Evolutionary conservation across 2,888 invertebrate genomes (phyloP), one percentile per base, ranked within the genome.

Genomic region (Leistus spinibarbis): DNA sequence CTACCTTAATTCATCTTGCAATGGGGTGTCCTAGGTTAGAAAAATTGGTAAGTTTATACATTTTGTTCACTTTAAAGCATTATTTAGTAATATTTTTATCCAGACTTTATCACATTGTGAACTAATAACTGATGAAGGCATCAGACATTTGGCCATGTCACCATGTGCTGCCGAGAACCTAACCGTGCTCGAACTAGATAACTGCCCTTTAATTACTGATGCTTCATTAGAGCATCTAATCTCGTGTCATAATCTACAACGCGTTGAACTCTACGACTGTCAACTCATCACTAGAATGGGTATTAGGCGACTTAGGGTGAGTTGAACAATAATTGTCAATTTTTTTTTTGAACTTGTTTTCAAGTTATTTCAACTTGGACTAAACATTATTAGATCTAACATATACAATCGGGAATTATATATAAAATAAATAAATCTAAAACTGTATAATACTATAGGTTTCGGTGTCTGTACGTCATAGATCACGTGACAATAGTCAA

Each of bases 71-170:
- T 68, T 54, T n/a, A 22, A 16, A 70, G 3, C 16, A 65, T 53
- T 71, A 19, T 69, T 54, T 16, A 72, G n/a, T 70, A 19, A 13
- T 54, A 56, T 60, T 17, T 75, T 72, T n/a, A n/a, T n/a, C 79
- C 88, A 99, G 98, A 98, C 96, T 81, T 88, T 99, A 77, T 99
- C 99, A 2, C 99, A 99, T 85, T 99, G 99, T 86, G 99, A 99
- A 86, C 86, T 98, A 81, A 97, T 99, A 82, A 99, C 99, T 17
- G 99, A 99, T 85, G 98, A 97, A 85, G 99, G 99, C 13, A 98
- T 99, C 81, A 91, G 96, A 77, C 97, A 98, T 85, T 86, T 99
- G 79, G 95, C 97, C 0, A 91, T 94, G 85, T 96, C 97, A 56
- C 94, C 96, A 0, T 98, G 97, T 85, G 96, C 97, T 57, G 95